Evolutionary conservation across 2,888 invertebrate species (phyloP), one percentile per base, ranked within the genome.

Genomic region (Xanthorhoe spadicearia): DNA sequence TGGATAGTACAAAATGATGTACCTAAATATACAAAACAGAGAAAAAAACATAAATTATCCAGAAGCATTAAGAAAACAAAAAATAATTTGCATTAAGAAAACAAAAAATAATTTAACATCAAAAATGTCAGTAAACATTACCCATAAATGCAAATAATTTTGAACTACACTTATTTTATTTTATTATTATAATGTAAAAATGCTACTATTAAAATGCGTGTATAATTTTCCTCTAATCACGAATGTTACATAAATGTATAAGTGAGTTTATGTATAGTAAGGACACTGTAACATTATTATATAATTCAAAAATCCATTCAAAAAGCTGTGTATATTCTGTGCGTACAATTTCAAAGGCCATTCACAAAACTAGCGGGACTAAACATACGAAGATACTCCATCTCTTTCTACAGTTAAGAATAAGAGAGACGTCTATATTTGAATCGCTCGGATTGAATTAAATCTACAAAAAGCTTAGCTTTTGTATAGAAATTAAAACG

Each of bases 181-280:
- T 82, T 81, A 73, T 77, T 85, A 86, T 18, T 59, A 55, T 62
- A 60, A 62, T 65, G 68, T 74, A 80, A 85, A 86, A 88, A 87
- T 86, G 84, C 86, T 87, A 86, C 79, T 80, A 79, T 78, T 80
- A 83, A 85, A 85, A 87, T 85, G 84, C 84, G 74, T 81, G 81
- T 80, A 80, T 70, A 73, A 79, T 68, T 71, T 75, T 76, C 72
- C 72, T 73, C 70, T 69, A 72, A 71, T 71, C 53, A 72, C 53
- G 62, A 69, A 70, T 46, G 65, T 60, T 74, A 77, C 74, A 72
- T 68, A 78, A 75, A 76, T 78, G 75, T 79, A 80, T 80, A 83
- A 80, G 81, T 83, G 80, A 79, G 76, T 77, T 75, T 3, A 77
- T 77, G 76, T 70, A 74, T 74, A 70, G 69, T 73, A 78, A 75